These are phyloP conservation scores for Sesia apiformis DNA, from an alignment of 2,888 invertebrate species.

Conservation along the genomic window DNA sequence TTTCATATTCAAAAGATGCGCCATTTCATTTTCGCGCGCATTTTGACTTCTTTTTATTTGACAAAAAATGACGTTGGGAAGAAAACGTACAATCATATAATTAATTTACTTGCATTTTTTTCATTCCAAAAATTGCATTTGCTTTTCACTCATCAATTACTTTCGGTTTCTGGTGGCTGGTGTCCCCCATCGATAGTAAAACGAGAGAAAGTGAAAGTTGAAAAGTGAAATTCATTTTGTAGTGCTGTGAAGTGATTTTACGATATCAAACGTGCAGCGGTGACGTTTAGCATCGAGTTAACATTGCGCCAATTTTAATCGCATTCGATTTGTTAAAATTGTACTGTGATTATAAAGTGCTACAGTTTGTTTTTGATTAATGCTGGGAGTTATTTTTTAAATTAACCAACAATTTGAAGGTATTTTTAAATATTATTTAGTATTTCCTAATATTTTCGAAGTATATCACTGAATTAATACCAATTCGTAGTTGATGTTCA, in stretches of 20 bases:
- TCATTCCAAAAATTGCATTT: no score
- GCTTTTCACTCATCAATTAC: neutral
- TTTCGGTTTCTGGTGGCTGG: neutral
- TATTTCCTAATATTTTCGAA: no score
- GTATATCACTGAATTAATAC: no score
- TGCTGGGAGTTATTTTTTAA: neutral
- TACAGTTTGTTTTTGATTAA: neutral
- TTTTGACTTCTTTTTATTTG: no score
- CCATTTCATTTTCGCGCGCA: no score
- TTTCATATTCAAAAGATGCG: no score
- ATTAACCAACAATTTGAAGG: neutral
- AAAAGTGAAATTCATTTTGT: constrained; percentile 54
- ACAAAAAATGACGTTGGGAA: no score
- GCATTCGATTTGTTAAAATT: neutral
- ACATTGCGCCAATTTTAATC: neutral
- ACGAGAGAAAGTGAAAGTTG: constrained; percentile 35
- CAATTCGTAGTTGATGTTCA: no score
- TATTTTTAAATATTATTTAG: neutral
- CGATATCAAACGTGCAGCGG: constrained; percentile 10
- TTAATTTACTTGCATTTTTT: no score
- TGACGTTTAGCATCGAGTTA: neutral
- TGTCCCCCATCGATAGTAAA: constrained; percentile 41
- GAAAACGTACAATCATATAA: no score
- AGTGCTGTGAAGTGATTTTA: constrained; percentile 37
- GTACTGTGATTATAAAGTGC: neutral